These are phyloP conservation scores for Australoheros scitulus DNA, from an alignment of 2,113 vertebrate genomes.

Conservation along the genomic window DNA sequence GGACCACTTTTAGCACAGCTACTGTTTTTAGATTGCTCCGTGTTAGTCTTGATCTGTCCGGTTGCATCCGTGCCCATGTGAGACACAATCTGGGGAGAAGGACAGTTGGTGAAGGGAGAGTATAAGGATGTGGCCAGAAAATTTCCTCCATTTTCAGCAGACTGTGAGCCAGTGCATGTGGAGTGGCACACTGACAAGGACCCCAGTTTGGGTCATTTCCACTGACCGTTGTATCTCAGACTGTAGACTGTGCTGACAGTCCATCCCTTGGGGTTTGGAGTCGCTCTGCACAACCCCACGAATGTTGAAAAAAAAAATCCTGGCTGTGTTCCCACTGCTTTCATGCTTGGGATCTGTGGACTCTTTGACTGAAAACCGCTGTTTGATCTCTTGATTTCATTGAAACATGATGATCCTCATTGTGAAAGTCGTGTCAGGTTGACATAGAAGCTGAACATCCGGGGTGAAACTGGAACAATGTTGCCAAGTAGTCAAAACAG, in stretches of 20 bases:
- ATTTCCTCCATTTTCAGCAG: neutral
- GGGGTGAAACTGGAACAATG: neutral
- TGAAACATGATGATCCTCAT: neutral
- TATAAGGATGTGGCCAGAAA: neutral
- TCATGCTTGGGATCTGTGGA: neutral
- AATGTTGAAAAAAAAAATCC: neutral
- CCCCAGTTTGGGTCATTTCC: neutral
- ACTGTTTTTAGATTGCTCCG: no score
- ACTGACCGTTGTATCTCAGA: neutral
- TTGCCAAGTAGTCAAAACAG: no score
- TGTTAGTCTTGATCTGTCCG: no score
- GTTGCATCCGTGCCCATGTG: no score
- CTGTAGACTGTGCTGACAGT: neutral
- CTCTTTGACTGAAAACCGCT: neutral
- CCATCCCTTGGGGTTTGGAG: neutral
- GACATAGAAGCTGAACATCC: neutral
- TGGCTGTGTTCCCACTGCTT: neutral
- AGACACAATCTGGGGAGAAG: no score
- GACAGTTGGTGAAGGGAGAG: no score
- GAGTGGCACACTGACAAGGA: neutral
- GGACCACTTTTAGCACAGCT: no score
- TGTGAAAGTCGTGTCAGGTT: neutral
- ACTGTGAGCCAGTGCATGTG: neutral
- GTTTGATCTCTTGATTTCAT: neutral
- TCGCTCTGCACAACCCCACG: neutral